Evolutionary conservation across 1,140 invertebrate species (phyloP).

Genomic region (Diorhabda elongata): DNA sequence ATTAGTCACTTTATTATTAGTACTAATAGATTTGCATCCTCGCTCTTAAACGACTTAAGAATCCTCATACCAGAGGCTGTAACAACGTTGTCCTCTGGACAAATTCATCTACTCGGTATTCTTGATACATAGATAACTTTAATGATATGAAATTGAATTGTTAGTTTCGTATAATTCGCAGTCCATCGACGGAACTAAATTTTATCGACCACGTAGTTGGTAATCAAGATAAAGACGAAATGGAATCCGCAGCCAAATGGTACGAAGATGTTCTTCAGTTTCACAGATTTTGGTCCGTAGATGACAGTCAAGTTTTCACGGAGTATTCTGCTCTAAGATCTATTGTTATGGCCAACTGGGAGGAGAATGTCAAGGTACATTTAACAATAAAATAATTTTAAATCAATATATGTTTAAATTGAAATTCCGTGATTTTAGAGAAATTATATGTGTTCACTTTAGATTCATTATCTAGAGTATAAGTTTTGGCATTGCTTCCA

Average conservation of each 20-base stretch:
- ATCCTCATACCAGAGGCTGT: too few species aligned
- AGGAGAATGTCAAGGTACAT: slow-evolving; percentile 89
- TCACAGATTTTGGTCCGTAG: slow-evolving; percentile 99
- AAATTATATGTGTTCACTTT: too few species aligned
- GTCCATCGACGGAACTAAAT: slow-evolving; percentile 71
- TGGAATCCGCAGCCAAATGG: slow-evolving; percentile 88
- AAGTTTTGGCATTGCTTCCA: too few species aligned
- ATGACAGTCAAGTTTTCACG: slow-evolving; percentile 94
- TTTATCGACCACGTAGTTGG: slow-evolving; percentile 97
- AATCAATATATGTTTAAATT: not conserved
- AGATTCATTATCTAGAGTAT: too few species aligned
- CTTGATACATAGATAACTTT: too few species aligned
- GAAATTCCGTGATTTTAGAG: not conserved
- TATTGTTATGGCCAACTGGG: slow-evolving; percentile 95
- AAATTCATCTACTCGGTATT: too few species aligned
- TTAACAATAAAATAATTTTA: not conserved
- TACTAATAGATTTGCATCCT: too few species aligned
- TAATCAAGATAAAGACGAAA: slow-evolving; percentile 89
- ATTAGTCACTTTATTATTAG: too few species aligned
- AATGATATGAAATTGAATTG: too few species aligned
- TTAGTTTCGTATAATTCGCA: slow-evolving; percentile 43
- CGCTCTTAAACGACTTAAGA: too few species aligned
- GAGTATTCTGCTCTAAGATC: slow-evolving; percentile 94
- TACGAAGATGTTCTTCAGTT: slow-evolving; percentile 92
- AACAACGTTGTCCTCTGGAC: too few species aligned